Evolutionary conservation across 1,140 invertebrate species (phyloP).

Genomic region (Lysiphlebus fabarum): DNA sequence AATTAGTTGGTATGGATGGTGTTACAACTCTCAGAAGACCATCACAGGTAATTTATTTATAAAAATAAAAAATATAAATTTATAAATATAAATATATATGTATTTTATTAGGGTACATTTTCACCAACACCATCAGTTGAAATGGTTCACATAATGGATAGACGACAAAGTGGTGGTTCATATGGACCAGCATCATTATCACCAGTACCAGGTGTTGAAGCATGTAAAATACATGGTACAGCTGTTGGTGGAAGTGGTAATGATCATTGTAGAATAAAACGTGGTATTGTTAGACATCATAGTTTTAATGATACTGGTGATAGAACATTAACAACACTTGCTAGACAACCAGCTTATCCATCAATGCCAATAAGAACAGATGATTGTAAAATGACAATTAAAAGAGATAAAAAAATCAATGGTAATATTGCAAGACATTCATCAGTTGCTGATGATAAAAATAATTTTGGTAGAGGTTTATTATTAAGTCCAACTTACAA

Average conservation of each 20-base stretch:
- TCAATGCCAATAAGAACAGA: conserved; percentile 51
- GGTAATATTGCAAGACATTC: conserved; percentile 37
- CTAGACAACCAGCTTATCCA: conserved; percentile 50
- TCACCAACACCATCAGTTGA: conserved; percentile 55
- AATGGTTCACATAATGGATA: conserved; percentile 51
- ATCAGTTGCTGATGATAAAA: conserved; percentile 43
- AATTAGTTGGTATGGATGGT: conserved; percentile 52
- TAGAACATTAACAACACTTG: conserved; percentile 47
- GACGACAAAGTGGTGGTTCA: conserved; percentile 47
- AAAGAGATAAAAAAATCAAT: conserved; percentile 40
- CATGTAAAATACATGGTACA: conserved; percentile 52
- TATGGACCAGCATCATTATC: conserved; percentile 51
- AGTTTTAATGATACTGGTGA: conserved; percentile 54
- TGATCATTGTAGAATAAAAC: conserved; percentile 53
- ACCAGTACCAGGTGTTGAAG: conserved; percentile 50
- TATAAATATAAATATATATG: neutral
- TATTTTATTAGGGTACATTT: conserved; percentile 44
- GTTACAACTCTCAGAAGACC: conserved; percentile 46
- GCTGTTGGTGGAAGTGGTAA: conserved; percentile 44
- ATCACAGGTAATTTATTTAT: conserved; percentile 40
- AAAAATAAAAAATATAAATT: conserved; percentile 9
- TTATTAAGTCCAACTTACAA: conserved; percentile 48
- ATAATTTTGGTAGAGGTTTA: conserved; percentile 31
- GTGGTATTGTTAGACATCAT: conserved; percentile 53
- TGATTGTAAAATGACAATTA: conserved; percentile 47